Conservation (phyloP, 1,140 invertebrate genomes). For the Scaptomyza graminum region DNA sequence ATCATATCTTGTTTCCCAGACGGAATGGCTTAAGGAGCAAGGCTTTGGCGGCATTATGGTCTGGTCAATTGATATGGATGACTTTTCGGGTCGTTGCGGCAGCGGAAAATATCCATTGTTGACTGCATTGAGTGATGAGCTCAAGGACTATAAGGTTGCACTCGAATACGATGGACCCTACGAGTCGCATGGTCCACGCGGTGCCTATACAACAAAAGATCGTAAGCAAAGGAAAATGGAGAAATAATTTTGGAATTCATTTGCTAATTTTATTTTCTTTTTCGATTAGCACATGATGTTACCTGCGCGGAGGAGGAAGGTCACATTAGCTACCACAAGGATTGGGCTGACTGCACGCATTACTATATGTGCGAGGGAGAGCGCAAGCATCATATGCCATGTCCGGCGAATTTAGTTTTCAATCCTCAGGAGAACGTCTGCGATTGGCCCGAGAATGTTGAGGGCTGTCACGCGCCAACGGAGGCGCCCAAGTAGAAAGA, state of each 20-base stretch:
- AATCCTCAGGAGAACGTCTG: constrained; percentile 97
- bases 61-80: constrained; percentile 98
- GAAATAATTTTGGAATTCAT: too few relatives aligned
- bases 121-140: constrained; percentile 93
- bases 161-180: constrained; percentile 95
- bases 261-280: too few relatives aligned
- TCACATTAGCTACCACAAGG: constrained; percentile 95
- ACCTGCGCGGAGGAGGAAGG: constrained; percentile 96
- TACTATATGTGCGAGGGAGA: constrained; percentile 98
- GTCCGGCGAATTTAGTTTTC: constrained; percentile 96
- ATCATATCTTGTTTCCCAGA: constrained; percentile 85
- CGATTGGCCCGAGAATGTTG: constrained; percentile 98
- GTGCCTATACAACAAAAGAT: constrained; percentile 93
- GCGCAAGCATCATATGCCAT: constrained; percentile 98
- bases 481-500: constrained; percentile 85
- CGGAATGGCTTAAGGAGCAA: constrained; percentile 96
- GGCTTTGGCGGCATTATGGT: constrained; percentile 98
- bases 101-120: constrained; percentile 95
- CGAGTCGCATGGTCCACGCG: constrained; percentile 88
- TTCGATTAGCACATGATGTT: constrained; percentile 90
- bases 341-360: constrained; percentile 95
- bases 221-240: constrained; percentile 86
- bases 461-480: constrained; percentile 92
- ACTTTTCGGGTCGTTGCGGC: constrained; percentile 95
- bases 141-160: constrained; percentile 92